These are phyloP conservation scores for Cyclophora punctaria DNA, from an alignment of 2,888 invertebrate genomes.

Conservation along the genomic window DNA sequence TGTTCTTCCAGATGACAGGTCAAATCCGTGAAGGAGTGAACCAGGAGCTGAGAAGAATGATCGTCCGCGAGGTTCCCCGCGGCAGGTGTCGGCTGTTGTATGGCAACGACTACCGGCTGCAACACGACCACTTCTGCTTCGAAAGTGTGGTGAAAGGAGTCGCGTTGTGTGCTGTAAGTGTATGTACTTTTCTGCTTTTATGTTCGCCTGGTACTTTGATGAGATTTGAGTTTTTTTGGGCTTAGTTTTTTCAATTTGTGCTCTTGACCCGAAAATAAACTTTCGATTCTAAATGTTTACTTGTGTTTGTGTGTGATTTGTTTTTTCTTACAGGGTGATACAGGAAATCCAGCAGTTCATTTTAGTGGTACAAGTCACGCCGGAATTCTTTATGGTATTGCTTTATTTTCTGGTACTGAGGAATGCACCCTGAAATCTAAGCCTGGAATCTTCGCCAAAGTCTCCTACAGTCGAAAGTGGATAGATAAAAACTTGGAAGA, in stretches of 20 bases:
- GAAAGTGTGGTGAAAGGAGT: constrained; percentile 52
- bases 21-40: constrained; percentile 62
- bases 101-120: constrained; percentile 59
- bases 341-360: constrained; percentile 62
- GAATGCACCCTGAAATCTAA: constrained; percentile 64
- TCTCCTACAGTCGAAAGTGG: constrained; percentile 56
- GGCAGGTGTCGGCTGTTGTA: constrained; percentile 48
- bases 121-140: constrained; percentile 61
- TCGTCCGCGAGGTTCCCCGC: constrained; percentile 44
- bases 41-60: constrained; percentile 64
- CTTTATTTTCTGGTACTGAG: constrained; percentile 63
- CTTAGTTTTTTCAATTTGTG: no score
- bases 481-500: constrained; percentile 46
- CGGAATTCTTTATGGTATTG: constrained; percentile 58
- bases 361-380: constrained; percentile 57
- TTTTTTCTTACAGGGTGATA: constrained; percentile 50
- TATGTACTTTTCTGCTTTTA: neutral
- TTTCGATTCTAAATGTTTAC: no score
- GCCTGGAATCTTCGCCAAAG: constrained; percentile 65
- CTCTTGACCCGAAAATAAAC: no score
- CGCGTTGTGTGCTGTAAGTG: constrained; percentile 60
- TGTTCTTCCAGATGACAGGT: constrained; percentile 43
- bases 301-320: constrained; percentile 1
- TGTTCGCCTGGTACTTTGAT: no score
- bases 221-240: no score